These are phyloP conservation scores for Plectus sambesii DNA, from an alignment of 1,140 invertebrate genomes.

Conservation along the genomic window DNA sequence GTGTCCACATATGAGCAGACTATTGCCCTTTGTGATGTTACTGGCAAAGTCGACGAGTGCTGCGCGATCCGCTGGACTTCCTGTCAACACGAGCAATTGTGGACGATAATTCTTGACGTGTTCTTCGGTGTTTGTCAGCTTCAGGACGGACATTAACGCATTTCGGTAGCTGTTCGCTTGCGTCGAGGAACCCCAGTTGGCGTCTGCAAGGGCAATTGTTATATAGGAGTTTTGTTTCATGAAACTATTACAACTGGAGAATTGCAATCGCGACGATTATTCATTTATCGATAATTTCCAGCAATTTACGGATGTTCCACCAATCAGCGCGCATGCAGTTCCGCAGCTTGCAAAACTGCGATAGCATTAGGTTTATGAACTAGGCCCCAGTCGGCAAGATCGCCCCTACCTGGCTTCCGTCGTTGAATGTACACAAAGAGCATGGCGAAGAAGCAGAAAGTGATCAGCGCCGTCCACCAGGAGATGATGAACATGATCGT, in stretches of 20 bases:
- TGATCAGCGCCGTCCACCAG: conserved; percentile 38
- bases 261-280: no score
- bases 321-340: no score
- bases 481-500: conserved; percentile 74
- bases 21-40: conserved; percentile 77
- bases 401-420: conserved; percentile 66
- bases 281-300: no score
- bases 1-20: conserved; percentile 80
- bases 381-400: no score
- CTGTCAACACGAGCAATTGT: conserved; percentile 74
- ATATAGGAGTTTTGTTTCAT: conserved; percentile 19
- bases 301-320: no score
- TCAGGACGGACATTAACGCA: conserved; percentile 48
- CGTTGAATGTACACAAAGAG: conserved; percentile 78
- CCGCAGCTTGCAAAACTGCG: no score
- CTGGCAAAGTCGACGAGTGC: conserved; percentile 78
- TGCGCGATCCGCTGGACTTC: conserved; percentile 67
- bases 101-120: conserved; percentile 57
- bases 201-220: conserved; percentile 41
- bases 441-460: conserved; percentile 29
- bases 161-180: conserved; percentile 51
- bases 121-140: conserved; percentile 48
- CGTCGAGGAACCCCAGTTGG: conserved; percentile 53
- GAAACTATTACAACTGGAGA: no score
- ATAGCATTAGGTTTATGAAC: no score